Conservation (phyloP, 2,113 vertebrate genomes). For the Raja brachyura region DNA sequence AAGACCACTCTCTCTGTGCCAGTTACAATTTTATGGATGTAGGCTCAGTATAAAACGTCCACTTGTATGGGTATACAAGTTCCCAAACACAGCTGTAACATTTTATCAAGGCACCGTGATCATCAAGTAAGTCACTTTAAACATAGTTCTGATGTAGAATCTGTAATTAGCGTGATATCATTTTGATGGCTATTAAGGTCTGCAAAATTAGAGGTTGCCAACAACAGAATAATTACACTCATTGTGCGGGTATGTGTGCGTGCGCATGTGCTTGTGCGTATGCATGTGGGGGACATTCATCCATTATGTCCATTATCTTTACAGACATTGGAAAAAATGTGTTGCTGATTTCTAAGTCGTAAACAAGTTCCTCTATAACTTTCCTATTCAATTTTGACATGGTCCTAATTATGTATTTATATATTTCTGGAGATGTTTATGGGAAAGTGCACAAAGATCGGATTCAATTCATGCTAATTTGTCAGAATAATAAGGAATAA, state of each 20-base stretch:
- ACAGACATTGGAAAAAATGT: not conserved
- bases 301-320: not conserved
- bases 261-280: not conserved
- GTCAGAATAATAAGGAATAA: not conserved
- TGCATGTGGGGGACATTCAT: not conserved
- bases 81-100: not conserved
- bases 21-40: not conserved
- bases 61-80: too few species aligned
- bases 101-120: not conserved
- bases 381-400: not conserved
- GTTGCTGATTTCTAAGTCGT: not conserved
- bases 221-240: not conserved
- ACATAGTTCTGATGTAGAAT: not conserved
- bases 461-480: not conserved
- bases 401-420: not conserved
- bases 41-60: not conserved
- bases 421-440: not conserved
- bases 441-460: not conserved
- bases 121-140: slow-evolving; percentile 1
- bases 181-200: not conserved
- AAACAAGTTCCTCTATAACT: not conserved
- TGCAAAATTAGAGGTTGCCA: not conserved
- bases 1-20: not conserved
- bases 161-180: slow-evolving; percentile 12
- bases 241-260: not conserved